Conservation (phyloP, 2,113 vertebrate genomes). For the Gallinago jamesoni region DNA sequence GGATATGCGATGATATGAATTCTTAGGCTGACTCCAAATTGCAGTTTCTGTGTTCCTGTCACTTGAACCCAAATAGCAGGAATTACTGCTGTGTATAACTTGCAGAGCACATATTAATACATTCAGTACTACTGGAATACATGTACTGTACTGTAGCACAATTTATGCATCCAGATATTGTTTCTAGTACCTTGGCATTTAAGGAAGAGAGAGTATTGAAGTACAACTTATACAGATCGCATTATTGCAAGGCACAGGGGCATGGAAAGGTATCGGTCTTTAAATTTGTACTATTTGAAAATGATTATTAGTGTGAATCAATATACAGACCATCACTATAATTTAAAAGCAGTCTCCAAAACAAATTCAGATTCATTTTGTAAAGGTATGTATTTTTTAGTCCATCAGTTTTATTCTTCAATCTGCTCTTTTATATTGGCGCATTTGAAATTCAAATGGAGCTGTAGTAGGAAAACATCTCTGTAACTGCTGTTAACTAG, state of each 20-base stretch:
- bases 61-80: neutral
- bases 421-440: neutral
- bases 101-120: neutral
- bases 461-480: neutral
- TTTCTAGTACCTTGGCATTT: neutral
- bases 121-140: neutral
- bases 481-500: neutral
- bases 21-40: neutral
- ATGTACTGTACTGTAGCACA: neutral
- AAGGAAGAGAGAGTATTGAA: neutral
- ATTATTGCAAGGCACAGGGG: neutral
- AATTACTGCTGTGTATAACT: neutral
- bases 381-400: neutral
- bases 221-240: neutral
- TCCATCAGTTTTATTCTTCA: neutral
- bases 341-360: neutral
- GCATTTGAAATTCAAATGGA: constrained; percentile 34
- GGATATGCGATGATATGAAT: neutral
- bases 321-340: neutral
- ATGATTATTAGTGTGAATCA: neutral
- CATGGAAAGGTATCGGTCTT: neutral
- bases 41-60: neutral
- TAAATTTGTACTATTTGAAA: neutral
- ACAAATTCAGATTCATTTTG: neutral
- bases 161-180: neutral